phyloP scores from a whole-genome alignment of 2,888 invertebrate genomes.

The Ochropleura leucogaster region DNA sequence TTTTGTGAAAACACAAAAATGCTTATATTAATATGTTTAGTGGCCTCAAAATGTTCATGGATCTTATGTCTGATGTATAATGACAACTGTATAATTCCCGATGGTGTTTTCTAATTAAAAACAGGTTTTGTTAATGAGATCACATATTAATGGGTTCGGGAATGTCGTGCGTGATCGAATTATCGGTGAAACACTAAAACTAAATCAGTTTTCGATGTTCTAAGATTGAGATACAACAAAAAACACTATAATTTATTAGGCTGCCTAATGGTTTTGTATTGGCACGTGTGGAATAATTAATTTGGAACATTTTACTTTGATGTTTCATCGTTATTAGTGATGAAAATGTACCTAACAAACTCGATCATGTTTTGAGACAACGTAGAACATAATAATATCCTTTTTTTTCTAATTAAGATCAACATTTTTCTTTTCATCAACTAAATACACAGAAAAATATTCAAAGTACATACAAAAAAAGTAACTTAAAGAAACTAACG shows the following conservation, averaged over 20 bases:
- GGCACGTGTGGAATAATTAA: constrained; percentile 37
- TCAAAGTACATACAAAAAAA: no score
- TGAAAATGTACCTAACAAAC: neutral
- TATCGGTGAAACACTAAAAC: constrained; percentile 27
- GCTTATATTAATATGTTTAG: constrained; percentile 44
- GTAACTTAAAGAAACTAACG: no score
- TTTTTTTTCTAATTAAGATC: no score
- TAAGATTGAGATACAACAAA: constrained; percentile 38
- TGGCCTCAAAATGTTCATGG: constrained; percentile 38
- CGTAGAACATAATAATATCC: no score
- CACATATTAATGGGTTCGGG: constrained; percentile 40
- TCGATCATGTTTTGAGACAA: no score
- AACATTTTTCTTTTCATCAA: no score
- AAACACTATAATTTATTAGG: constrained; percentile 31
- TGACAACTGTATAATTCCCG: constrained; percentile 65
- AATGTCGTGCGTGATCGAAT: constrained; percentile 47
- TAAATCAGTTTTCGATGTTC: constrained; percentile 45
- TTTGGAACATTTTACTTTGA: constrained; percentile 10
- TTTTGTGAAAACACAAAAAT: constrained; percentile 21
- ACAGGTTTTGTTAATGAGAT: constrained; percentile 55
- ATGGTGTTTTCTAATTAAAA: constrained; percentile 55
- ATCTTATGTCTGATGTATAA: constrained; percentile 60
- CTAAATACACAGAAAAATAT: no score
- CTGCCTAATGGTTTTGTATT: constrained; percentile 35
- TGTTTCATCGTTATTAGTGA: neutral